Conservation (phyloP, 1,140 invertebrate genomes). For the Ceratitis capitata region DNA sequence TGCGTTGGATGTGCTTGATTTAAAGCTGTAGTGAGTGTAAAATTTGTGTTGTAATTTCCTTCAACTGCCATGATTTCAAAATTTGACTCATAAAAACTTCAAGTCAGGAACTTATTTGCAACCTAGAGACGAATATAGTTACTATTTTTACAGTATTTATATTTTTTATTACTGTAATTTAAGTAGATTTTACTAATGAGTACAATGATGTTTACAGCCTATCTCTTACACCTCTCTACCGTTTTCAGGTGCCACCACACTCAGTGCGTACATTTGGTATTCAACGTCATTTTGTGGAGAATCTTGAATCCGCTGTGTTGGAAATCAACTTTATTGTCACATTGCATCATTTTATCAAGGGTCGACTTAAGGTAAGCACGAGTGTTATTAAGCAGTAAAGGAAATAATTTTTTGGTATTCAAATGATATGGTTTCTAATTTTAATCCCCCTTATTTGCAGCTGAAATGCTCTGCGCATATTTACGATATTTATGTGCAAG, state of each 20-base stretch:
- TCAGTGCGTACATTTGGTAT: constrained; percentile 56
- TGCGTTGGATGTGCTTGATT: background rate
- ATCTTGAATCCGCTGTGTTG: constrained; percentile 57
- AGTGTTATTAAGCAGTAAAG: background rate
- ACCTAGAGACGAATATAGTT: background rate
- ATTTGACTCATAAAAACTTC: background rate
- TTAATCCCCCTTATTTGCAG: constrained; percentile 44
- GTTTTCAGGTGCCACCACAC: constrained; percentile 53
- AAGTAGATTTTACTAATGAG: background rate
- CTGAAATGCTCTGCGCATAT: constrained; percentile 61
- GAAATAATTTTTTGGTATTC: background rate
- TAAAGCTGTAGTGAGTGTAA: background rate
- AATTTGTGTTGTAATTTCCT: background rate
- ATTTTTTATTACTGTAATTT: background rate
- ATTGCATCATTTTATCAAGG: constrained; percentile 67
- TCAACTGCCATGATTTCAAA: background rate
- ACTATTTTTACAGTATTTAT: background rate
- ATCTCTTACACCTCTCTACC: background rate
- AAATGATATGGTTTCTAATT: background rate
- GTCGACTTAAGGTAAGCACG: constrained; percentile 66
- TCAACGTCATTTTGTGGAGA: constrained; percentile 56
- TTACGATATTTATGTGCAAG: constrained; percentile 61
- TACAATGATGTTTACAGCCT: background rate
- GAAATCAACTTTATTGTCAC: constrained; percentile 68
- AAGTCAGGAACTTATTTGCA: background rate